Base-by-base conservation (phyloP, 2,113 vertebrate species). In the rabbit (Oryctolagus cuniculus) region DNA sequence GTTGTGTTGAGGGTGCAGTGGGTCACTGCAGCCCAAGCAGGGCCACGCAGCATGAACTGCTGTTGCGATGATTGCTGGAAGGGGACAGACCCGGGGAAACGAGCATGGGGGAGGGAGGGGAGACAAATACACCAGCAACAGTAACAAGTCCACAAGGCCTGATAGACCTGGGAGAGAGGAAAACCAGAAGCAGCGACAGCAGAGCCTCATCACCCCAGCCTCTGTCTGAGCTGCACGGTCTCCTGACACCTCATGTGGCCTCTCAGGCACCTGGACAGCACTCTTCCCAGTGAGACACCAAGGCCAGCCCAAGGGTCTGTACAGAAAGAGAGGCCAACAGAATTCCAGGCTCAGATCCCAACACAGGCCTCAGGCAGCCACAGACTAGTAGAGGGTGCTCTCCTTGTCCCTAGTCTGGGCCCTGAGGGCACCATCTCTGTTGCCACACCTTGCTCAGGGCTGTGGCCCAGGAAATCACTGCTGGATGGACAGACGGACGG, bases 51-150 rank as follows among this genome's bases (percentile, higher is more conserved):
- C 0, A 1, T 0, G 16, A 72, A 88, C 61, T 55, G 49, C 2
- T 15, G 16, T 12, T 19, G 1, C 64, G 15, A 10, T 49, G 12
- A 31, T 7, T 49, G 9, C 17, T 1, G 21, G 38, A 53, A 74
- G 63, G 31, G 29, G 21, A 19, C 6, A 55, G 58, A 25, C 25
- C 36, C 0, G 0, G 53, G 73, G 51, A 21, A 72, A 5, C 1
- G 9, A 10, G 72, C 49, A 6, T 1, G 3, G 0, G 10, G 63
- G 51, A 79, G 73, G 61, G 5, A 22, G 29, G 72, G 70, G 61
- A 29, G 38, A 22, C 21, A 4, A n/a, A 29, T 34, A 7, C 10
- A 24, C 64, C 85, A 17, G 72, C 12, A 6, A 13, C 0, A 0
- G 17, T 53, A 55, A 66, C 44, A 11, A 13, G 70, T n/a, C n/a